Base-by-base conservation (phyloP, 2,113 vertebrate species). In the Thalassoma bifasciatum region DNA sequence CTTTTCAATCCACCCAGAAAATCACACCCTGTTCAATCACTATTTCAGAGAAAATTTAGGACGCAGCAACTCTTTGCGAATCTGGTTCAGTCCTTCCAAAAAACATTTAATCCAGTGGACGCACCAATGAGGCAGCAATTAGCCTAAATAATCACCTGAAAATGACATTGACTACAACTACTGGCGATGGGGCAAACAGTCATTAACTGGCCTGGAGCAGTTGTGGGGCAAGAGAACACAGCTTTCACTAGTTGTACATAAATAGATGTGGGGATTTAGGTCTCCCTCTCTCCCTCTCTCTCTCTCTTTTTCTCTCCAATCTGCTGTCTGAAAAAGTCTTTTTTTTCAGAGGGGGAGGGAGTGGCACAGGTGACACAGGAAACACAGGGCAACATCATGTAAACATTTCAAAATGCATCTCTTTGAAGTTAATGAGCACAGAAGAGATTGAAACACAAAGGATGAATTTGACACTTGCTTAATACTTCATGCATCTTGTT, bases 231-330 rank as follows among this genome's bases (percentile, higher is more conserved):
- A 81, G 77, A 87, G 77, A 84, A 80, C 82, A 89, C 79, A 86
- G 75, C 76, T 82, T 74, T 68, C 70, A 74, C 56, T 66, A 73
- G 70, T 66, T 77, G 86, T 60, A 81, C 89, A 91, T 79, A 91
- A 91, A 91, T 90, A 90, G 86, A 92, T 66, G 83, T 83, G 47
- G 60, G 84, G 87, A 93, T 89, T 91, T 90, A 89, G 89, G 89
- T 92, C 84, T 90, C 85, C 83, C 87, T 85, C 85, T 77, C 77
- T 75, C 54, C 22, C 47, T 16, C 17, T 52, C 49, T 66, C 49
- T 59, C 62, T 23, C 54, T 50, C 42, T 44, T 57, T 42, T 11
- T 26, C 74, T 74, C 67, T 86, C 83, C 88, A 88, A 89, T 87
- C 89, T 91, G 89, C 72, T 77, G 79, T 87, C 83, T 86, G 80